These are phyloP conservation scores for Corydoras sp. DNA, from an alignment of 2,113 vertebrate species.

Conservation along the genomic window DNA sequence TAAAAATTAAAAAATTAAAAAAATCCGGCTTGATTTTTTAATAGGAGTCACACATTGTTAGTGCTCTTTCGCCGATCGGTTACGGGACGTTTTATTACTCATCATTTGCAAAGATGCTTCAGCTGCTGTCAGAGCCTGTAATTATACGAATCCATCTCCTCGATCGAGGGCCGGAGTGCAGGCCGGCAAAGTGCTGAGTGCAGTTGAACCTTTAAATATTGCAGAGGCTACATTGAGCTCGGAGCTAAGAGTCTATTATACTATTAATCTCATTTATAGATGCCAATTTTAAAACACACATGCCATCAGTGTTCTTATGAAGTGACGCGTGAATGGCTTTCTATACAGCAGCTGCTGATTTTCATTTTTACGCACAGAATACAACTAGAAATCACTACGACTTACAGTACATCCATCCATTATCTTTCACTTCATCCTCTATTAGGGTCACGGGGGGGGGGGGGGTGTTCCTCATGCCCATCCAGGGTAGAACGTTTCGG, in stretches of 20 bases:
- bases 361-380: no score
- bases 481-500: no score
- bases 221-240: conserved; percentile 28
- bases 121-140: conserved; percentile 29
- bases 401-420: no score
- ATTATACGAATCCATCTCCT: conserved; percentile 51
- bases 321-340: neutral
- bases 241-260: conserved; percentile 9
- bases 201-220: conserved; percentile 30
- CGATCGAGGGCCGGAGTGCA: conserved; percentile 32
- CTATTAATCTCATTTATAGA: neutral
- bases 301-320: neutral
- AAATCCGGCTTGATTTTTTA: conserved; percentile 1
- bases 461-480: no score
- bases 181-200: conserved; percentile 47
- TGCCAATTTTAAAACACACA: neutral
- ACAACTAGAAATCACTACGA: no score
- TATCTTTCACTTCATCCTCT: no score
- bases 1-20: neutral
- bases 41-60: conserved; percentile 15
- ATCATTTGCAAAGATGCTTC: conserved; percentile 22
- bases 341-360: neutral
- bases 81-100: conserved; percentile 25
- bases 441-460: no score
- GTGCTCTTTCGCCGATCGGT: conserved; percentile 4